Evolutionary conservation across 92 coral and sea anemone genomes (phyloP).

Genomic region (Zoanthus solanderi): DNA sequence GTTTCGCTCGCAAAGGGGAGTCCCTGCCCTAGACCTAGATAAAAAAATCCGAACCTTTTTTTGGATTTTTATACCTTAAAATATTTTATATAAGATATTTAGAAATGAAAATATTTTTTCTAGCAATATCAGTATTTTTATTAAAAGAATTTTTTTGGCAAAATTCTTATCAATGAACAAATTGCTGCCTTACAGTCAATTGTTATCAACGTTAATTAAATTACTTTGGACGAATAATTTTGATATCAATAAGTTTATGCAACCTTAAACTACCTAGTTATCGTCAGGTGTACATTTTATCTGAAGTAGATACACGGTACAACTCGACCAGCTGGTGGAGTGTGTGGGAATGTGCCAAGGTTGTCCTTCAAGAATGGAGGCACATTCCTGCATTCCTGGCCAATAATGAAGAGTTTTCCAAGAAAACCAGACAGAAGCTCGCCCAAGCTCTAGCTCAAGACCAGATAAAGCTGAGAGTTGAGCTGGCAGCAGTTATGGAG

Average conservation of each 20-base stretch:
- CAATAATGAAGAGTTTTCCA: constrained; percentile 9
- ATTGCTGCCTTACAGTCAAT: constrained; percentile 25
- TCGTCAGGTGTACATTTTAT: not conserved
- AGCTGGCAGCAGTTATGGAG: constrained; percentile 39
- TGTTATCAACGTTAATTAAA: constrained; percentile 9
- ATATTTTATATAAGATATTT: no score
- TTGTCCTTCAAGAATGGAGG: constrained; percentile 16
- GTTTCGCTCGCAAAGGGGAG: no score
- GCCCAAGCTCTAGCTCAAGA: no score
- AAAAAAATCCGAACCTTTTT: no score
- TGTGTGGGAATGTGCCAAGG: no score
- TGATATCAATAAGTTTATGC: constrained; percentile 13
- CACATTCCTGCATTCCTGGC: not conserved
- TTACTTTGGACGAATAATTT: constrained; percentile 25
- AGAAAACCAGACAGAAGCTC: no score
- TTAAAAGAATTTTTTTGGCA: constrained; percentile 14
- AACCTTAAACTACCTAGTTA: constrained; percentile 20
- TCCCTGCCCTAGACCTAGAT: no score
- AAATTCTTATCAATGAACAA: constrained; percentile 6
- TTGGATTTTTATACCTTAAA: no score
- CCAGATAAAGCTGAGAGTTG: no score
- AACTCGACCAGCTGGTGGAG: no score
- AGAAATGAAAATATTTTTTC: no score
- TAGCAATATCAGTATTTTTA: no score
- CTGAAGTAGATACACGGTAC: not conserved